Evolutionary conservation across 2,797 vertebrate genomes (phyloP).

Genomic region (Esox masquinongy): DNA sequence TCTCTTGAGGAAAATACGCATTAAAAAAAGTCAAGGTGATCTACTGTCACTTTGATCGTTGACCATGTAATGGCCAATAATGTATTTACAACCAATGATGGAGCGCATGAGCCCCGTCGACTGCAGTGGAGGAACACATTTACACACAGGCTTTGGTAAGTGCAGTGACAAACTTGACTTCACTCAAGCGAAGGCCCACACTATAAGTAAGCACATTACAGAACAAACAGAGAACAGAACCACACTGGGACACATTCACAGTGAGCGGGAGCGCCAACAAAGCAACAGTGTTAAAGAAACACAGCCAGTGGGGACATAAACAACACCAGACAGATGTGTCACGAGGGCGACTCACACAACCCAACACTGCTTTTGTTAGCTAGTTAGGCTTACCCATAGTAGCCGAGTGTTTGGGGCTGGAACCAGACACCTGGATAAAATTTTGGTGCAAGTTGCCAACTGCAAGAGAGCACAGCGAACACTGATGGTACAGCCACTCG

Average conservation of each 20-base stretch:
- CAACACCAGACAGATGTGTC: slow-evolving; percentile 55
- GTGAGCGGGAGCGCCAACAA: background rate
- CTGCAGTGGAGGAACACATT: slow-evolving; percentile 23
- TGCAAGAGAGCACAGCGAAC: slow-evolving; percentile 79
- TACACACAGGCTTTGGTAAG: slow-evolving; percentile 37
- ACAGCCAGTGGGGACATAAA: slow-evolving; percentile 35
- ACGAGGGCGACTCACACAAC: slow-evolving; percentile 24
- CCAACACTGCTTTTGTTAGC: slow-evolving; percentile 19
- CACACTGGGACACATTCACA: background rate
- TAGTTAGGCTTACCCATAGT: slow-evolving; percentile 73
- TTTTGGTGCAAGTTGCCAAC: slow-evolving; percentile 84
- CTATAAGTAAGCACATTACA: slow-evolving; percentile 39
- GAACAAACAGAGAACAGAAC: slow-evolving; percentile 2
- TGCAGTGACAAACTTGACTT: slow-evolving; percentile 1
- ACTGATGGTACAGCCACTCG: slow-evolving; percentile 66
- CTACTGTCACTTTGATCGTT: slow-evolving; percentile 50
- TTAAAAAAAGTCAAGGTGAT: slow-evolving; percentile 52
- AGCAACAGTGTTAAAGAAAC: slow-evolving; percentile 12
- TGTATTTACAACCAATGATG: slow-evolving; percentile 55
- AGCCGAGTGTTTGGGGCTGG: slow-evolving; percentile 85
- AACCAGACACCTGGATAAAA: slow-evolving; percentile 80
- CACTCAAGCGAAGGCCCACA: slow-evolving; percentile 36
- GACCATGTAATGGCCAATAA: slow-evolving; percentile 61
- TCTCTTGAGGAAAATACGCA: background rate
- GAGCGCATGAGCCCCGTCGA: slow-evolving; percentile 43